Evolutionary conservation across 1,140 invertebrate species (phyloP).

Genomic region (Heliconius himera): DNA sequence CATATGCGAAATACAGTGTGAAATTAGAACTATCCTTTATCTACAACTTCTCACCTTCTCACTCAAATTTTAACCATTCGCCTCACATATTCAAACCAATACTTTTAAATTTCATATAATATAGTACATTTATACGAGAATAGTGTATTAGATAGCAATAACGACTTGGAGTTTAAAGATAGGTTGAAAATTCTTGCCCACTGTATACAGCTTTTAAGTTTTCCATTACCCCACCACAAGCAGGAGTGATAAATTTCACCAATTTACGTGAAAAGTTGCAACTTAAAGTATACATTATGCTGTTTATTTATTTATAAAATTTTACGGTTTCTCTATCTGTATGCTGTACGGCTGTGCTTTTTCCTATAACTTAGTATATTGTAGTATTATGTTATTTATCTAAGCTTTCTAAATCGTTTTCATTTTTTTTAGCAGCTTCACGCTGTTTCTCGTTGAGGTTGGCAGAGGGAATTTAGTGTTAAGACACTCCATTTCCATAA

Average conservation of each 20-base stretch:
- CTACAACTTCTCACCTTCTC: too few species aligned
- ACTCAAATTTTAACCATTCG: too few species aligned
- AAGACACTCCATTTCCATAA: neutral
- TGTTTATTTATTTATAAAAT: neutral
- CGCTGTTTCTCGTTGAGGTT: neutral
- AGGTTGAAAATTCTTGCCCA: neutral
- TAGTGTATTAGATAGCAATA: neutral
- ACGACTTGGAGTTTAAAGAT: neutral
- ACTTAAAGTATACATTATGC: neutral
- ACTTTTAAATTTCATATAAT: too few species aligned
- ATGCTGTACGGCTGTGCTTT: neutral
- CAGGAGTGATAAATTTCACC: slow-evolving; percentile 14
- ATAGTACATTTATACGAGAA: too few species aligned
- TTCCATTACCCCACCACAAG: slow-evolving; percentile 17
- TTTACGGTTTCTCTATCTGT: neutral
- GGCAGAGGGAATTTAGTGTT: neutral
- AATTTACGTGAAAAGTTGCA: slow-evolving; percentile 24
- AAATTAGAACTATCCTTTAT: too few species aligned
- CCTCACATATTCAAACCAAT: too few species aligned
- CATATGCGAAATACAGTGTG: too few species aligned
- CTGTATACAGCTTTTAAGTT: slow-evolving; percentile 9
- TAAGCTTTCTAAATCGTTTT: neutral
- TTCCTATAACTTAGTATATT: neutral
- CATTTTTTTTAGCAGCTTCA: neutral
- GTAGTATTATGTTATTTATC: neutral